Base-by-base conservation (phyloP, 2,113 vertebrate genomes). In the Halcyon malimbica region DNA sequence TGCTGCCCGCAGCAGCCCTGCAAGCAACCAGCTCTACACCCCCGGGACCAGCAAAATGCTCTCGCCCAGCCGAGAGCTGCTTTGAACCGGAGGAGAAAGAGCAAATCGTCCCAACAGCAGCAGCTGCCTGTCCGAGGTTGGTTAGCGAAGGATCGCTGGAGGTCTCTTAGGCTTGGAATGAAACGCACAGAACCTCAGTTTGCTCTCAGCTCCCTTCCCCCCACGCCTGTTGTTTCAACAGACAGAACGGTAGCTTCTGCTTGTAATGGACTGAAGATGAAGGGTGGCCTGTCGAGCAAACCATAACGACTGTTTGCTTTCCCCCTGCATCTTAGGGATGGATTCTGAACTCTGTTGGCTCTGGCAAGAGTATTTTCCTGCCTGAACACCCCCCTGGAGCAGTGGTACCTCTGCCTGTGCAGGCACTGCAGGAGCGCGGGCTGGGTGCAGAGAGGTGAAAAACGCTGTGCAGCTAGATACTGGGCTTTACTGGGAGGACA, bases 301-400 rank as follows among this genome's bases (percentile, higher is more conserved):
- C 24, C 1, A 0, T 23, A 68, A 31, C 39, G 56, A 42, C 26
- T 0, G 0, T 83, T 69, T 3, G 1, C 33, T 64, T 63, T 87
- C 37, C 39, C 29, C 35, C 41, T 59, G 5, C 46, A 8, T 87
- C 70, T 90, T 51, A 63, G 41, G 9, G 35, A 11, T 33, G 17
- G 64, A 59, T 67, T 80, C 63, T 73, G 54, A 83, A 76, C 39
- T 71, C 35, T 21, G 10, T 0, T 46, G 5, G 23, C 42, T 69
- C 63, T 63, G 44, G n/a, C 25, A 57, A 48, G 57, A 62, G 9
- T 51, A 25, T 57, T 90, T 79, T 60, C 54, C 71, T 90, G 33
- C 74, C 70, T 56, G 57, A 71, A 39, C 23, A 6, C 11, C 2
- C 3, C 11, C 6, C 20, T 11, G 14, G 21, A 35, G 39, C 39